Evolutionary conservation across 2,888 invertebrate species (phyloP).

Genomic region (Glyphotaelius pellucidus): DNA sequence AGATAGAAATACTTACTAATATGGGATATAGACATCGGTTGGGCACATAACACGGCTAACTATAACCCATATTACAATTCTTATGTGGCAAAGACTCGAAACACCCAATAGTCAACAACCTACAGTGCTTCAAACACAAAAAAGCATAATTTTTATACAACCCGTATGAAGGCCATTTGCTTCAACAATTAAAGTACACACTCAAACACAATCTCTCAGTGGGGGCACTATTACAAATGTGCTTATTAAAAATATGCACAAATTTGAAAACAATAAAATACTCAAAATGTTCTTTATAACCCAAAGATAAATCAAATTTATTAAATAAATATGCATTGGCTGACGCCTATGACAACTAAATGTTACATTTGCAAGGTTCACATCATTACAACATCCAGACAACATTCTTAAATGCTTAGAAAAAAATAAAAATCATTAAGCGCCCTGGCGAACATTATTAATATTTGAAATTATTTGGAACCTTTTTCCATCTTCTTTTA

Average conservation of each 20-base stretch:
- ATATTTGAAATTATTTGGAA: neutral
- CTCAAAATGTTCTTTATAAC: neutral
- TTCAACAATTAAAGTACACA: neutral
- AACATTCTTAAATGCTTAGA: neutral
- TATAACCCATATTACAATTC: too few species aligned
- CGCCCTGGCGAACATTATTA: neutral
- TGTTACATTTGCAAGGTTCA: neutral
- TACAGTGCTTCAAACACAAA: neutral
- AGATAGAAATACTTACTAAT: too few species aligned
- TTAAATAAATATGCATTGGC: neutral
- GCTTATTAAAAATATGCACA: neutral
- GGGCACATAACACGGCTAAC: too few species aligned
- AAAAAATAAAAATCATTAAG: neutral
- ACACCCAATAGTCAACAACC: neutral
- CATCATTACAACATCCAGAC: neutral
- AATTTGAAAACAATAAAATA: neutral
- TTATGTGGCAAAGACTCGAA: too few species aligned
- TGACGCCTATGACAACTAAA: neutral
- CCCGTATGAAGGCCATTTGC: neutral
- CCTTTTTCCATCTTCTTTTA: neutral
- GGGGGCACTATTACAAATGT: neutral
- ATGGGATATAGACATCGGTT: too few species aligned
- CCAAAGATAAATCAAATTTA: neutral
- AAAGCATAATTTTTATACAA: neutral
- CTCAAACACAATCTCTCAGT: neutral